A percentile compares a stretch with the other conserved stretches of the same genome.
Conservation (phyloP, 1,140 invertebrate species). For the Polypedilum pembai region DNA sequence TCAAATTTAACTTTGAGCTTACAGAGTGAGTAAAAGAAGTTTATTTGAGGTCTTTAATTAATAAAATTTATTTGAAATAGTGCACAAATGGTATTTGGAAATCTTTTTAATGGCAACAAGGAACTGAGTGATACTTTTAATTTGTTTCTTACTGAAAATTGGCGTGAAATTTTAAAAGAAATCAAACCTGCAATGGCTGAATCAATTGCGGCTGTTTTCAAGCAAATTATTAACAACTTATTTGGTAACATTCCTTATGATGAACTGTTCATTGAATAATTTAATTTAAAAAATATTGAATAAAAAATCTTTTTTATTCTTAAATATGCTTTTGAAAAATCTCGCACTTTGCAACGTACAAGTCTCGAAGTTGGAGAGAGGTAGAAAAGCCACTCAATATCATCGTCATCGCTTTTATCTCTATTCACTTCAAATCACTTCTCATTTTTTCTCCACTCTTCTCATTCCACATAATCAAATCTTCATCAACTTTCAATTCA, state of each 20-base stretch:
- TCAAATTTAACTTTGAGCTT: constrained; percentile 34
- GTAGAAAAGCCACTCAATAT: neutral
- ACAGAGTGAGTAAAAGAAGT: neutral
- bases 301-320: neutral
- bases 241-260: constrained; percentile 45
- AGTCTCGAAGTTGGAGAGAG: too few species aligned
- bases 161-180: constrained; percentile 43
- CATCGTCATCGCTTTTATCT: constrained; percentile 11
- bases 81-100: constrained; percentile 37
- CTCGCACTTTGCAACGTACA: too few species aligned
- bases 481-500: constrained; percentile 11
- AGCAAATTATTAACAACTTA: constrained; percentile 43
- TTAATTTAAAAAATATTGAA: neutral
- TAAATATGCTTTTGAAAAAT: too few species aligned
- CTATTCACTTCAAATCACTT: neutral
- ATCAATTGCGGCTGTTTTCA: constrained; percentile 45
- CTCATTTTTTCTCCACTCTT: neutral
- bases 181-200: constrained; percentile 44
- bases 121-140: constrained; percentile 37
- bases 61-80: constrained; percentile 26
- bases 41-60: neutral
- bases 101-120: constrained; percentile 43
- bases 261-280: constrained; percentile 41
- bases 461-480: neutral
- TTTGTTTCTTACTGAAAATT: constrained; percentile 43